Evolutionary conservation across 1,140 invertebrate species (phyloP).

Genomic region (Colletes gigas): DNA sequence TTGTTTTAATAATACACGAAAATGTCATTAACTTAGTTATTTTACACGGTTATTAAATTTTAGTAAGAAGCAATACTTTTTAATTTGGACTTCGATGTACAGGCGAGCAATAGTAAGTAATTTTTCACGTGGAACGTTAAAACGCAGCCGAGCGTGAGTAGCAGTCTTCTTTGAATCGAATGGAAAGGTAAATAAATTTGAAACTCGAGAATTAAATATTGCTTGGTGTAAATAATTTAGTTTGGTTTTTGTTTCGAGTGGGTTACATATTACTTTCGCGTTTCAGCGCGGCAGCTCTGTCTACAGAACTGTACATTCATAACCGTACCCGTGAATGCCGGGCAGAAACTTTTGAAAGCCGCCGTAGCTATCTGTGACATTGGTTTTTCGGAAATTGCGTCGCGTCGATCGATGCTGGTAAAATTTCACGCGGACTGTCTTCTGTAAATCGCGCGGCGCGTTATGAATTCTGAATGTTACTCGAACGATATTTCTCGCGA

Average conservation of each 20-base stretch:
- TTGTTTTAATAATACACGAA: too few relatives aligned
- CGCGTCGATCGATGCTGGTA: neutral
- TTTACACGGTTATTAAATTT: too few relatives aligned
- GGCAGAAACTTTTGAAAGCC: conserved; percentile 34
- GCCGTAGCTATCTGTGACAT: neutral
- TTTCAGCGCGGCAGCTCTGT: conserved; percentile 36
- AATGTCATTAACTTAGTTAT: too few relatives aligned
- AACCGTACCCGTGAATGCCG: conserved; percentile 13
- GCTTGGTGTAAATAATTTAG: neutral
- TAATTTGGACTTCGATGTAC: too few relatives aligned
- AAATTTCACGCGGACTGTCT: conserved; percentile 4
- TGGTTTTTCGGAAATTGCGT: conserved; percentile 44
- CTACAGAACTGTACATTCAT: conserved; percentile 19
- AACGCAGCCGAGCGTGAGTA: neutral
- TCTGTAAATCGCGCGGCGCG: neutral
- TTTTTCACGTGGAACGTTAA: neutral
- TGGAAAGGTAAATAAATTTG: conserved; percentile 6
- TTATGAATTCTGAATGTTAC: neutral
- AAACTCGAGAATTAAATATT: conserved; percentile 15
- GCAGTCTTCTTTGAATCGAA: neutral
- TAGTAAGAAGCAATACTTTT: too few relatives aligned
- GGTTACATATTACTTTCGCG: conserved; percentile 48
- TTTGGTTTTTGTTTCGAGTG: neutral
- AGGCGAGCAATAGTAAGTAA: too few relatives aligned
- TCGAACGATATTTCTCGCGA: conserved; percentile 5